Evolutionary conservation across 2,113 vertebrate species (phyloP).

Genomic region (Etheostoma spectabile): DNA sequence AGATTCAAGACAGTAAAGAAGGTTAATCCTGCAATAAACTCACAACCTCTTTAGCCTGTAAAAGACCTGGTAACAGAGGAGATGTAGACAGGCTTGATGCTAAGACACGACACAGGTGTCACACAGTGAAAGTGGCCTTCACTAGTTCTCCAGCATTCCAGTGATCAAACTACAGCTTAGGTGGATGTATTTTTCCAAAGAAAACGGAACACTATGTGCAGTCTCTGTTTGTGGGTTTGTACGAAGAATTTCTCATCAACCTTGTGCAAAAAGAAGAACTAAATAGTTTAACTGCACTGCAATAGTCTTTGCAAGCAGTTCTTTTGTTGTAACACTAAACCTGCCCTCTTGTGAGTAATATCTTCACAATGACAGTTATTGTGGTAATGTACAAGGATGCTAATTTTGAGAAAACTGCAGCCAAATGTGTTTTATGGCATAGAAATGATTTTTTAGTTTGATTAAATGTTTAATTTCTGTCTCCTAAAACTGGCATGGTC

Average conservation of each 20-base stretch:
- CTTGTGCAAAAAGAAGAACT: conserved; percentile 6
- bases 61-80: not conserved
- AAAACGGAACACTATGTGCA: not conserved
- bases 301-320: not conserved
- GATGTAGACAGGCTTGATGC: conserved; percentile 11
- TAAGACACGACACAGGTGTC: conserved; percentile 39
- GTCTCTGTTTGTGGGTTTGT: not conserved
- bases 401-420: not conserved
- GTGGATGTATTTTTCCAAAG: conserved; percentile 8
- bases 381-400: not conserved
- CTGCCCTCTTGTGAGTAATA: not conserved
- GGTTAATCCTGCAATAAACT: conserved; percentile 9
- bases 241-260: not conserved
- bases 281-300: not conserved
- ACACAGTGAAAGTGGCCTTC: conserved; percentile 27
- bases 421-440: not conserved
- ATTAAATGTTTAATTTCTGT: not conserved
- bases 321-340: not conserved
- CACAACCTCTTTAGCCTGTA: conserved; percentile 17
- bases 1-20: conserved; percentile 26
- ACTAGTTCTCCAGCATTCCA: not conserved
- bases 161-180: conserved; percentile 17
- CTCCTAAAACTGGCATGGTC: not conserved
- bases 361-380: conserved; percentile 5
- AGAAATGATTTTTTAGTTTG: not conserved